These are phyloP conservation scores for Hystrix brachyura DNA, from an alignment of 2,113 vertebrate species.

Conservation along the genomic window DNA sequence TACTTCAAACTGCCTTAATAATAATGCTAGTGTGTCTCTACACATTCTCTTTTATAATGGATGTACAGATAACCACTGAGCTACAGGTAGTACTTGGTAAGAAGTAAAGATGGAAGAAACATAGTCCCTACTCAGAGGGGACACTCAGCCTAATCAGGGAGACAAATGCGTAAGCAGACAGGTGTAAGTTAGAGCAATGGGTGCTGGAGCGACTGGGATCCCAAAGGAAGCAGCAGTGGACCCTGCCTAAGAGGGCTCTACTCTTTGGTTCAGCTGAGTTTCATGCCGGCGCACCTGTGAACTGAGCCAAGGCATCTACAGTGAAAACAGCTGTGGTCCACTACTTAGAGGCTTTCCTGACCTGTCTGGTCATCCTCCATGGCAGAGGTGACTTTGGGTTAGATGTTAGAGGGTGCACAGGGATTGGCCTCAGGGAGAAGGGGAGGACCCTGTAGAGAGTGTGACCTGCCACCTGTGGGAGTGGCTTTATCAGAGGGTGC, in stretches of 20 bases:
- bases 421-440: no score
- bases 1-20: not conserved
- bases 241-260: no score
- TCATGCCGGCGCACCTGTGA: not conserved
- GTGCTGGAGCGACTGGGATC: not conserved
- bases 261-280: not conserved
- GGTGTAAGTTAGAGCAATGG: not conserved
- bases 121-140: not conserved
- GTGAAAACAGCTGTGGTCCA: not conserved
- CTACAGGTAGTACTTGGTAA: not conserved
- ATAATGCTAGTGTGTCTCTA: not conserved
- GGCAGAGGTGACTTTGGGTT: not conserved
- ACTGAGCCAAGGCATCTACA: not conserved
- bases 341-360: not conserved
- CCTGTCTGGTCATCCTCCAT: not conserved
- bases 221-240: not conserved
- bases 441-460: not conserved
- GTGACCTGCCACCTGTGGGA: not conserved
- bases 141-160: fast-evolving
- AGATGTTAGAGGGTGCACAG: not conserved
- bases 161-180: no score
- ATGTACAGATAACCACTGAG: not conserved
- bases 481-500: no score
- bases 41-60: not conserved
- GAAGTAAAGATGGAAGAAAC: not conserved